phyloP scores from a whole-genome alignment of 2,888 invertebrate species.

The Saturnia japonica region DNA sequence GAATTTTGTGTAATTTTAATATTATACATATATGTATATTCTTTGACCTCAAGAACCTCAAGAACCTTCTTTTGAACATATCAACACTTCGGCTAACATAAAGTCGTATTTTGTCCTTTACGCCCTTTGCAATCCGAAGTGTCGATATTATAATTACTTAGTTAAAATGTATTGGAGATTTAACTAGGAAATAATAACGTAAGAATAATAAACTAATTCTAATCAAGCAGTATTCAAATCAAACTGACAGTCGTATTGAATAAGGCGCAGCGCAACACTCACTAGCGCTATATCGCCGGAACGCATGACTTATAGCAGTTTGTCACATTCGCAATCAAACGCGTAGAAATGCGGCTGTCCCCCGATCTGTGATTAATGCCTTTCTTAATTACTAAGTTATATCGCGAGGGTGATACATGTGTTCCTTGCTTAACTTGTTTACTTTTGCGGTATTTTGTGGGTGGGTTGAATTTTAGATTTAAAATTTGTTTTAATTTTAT shows the following conservation, averaged over 20 bases:
- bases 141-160: no score
- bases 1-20: no score
- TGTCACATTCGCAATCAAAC: constrained; percentile 41
- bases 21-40: no score
- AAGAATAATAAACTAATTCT: background rate
- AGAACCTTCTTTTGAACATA: no score
- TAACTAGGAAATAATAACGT: background rate
- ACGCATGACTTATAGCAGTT: constrained; percentile 51
- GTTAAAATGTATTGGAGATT: no score
- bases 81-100: no score
- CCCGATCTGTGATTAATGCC: constrained; percentile 76
- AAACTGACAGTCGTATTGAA: constrained; percentile 27
- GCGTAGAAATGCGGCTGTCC: constrained; percentile 53
- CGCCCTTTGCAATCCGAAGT: no score
- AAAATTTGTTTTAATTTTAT: background rate
- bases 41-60: no score
- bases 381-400: constrained; percentile 81
- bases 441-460: constrained; percentile 47
- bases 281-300: constrained; percentile 35
- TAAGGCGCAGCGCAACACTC: constrained; percentile 55
- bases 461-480: background rate
- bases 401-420: constrained; percentile 67
- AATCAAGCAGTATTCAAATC: background rate
- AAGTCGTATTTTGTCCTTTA: no score
- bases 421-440: constrained; percentile 75